Evolutionary conservation across 2,797 vertebrate genomes (phyloP), one percentile per base, ranked within the genome.

Genomic region (Aotus griseimembra): DNA sequence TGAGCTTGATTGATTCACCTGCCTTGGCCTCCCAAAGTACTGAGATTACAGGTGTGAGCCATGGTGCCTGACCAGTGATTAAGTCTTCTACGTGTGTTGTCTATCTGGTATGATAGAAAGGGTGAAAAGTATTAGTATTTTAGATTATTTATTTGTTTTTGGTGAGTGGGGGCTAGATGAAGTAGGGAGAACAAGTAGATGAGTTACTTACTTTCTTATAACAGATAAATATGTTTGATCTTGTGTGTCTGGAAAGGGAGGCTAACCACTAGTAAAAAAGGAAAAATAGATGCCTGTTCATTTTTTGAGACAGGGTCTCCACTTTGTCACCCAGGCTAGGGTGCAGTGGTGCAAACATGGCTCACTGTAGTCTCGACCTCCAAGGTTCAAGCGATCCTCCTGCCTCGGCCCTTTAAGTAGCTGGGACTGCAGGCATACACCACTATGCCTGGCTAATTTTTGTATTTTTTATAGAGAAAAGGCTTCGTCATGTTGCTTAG

Each of bases 241-340:
- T 93, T 61, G 58, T 89, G 20, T 93, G 58, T 90, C 26, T 86
- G 28, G 46, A 75, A 72, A 81, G 57, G 39, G 88, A 90, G 36
- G 52, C 52, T 90, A 82, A 86, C 67, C 20, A 87, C 39, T 92
- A 76, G 17, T 93, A 79, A 61, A 94, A 82, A 75, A 70, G 55
- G 46, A 90, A 81, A 90, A 94, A 67, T 77, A 19, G 41, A 46
- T 82, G 55, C 33, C 67, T 89, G 17, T 87, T 87, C 17, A 26
- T 73, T 93, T 64, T 64, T 64, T 33, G 61, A 64, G 61, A 64
- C 30, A 64, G 30, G 14, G 30, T 64, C 61, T 64, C 61, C 61
- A 64, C 30, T 64, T 17, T 17, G 61, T 64, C 61, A 33, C 61
- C 7, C 61, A 64, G 61, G 61, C 14, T 64, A 8, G 61, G 33